Evolutionary conservation across 2,797 vertebrate genomes (phyloP).

Genomic region (Anguilla obscura): DNA sequence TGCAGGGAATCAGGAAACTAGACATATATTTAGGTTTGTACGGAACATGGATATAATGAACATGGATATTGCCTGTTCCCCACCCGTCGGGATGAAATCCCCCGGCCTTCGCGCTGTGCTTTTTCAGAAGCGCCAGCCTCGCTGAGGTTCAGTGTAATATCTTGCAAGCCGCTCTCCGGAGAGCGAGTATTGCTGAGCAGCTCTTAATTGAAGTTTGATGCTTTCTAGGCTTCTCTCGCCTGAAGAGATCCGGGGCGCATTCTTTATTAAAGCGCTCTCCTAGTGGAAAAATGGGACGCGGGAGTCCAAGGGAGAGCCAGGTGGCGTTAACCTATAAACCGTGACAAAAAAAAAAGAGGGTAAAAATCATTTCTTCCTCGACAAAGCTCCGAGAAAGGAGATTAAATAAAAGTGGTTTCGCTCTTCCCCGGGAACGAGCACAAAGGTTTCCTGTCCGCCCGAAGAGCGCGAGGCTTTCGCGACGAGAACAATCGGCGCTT

Average conservation of each 20-base stretch:
- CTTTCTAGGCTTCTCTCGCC: not conserved
- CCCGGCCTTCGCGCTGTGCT: not conserved
- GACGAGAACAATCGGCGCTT: not conserved
- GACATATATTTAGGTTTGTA: not conserved
- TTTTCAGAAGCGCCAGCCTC: not conserved
- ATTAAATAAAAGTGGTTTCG: not conserved
- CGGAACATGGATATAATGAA: not conserved
- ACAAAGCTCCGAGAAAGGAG: not conserved
- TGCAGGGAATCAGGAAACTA: not conserved
- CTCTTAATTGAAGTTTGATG: conserved; percentile 25
- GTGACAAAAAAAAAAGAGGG: not conserved
- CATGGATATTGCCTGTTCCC: not conserved
- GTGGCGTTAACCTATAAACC: not conserved
- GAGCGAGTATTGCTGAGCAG: not conserved
- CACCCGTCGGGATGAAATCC: not conserved
- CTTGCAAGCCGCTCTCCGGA: not conserved
- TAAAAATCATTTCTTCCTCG: not conserved
- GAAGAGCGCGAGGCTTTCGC: not conserved
- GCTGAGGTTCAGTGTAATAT: not conserved
- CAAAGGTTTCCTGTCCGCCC: not conserved
- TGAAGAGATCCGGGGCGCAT: not conserved
- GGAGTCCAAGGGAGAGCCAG: not conserved
- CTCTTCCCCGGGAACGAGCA: not conserved
- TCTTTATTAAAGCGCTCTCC: conserved; percentile 6
- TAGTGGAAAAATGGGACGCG: not conserved